Conservation (phyloP, 2,888 invertebrate genomes). For the Cataglyphis rosenhaueri region DNA sequence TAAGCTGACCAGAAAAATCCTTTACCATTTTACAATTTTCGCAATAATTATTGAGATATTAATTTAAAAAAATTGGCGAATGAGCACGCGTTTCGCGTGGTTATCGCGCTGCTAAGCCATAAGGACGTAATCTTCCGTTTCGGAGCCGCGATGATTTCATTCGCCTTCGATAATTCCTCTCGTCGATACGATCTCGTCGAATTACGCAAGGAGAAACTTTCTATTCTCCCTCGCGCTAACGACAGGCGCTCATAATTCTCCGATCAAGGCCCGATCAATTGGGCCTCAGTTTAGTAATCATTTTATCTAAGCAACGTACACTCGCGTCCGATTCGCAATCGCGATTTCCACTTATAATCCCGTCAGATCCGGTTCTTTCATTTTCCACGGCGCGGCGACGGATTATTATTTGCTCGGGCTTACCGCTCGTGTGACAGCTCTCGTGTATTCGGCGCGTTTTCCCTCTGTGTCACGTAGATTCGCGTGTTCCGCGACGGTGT, state of each 20-base stretch:
- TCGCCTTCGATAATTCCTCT: conserved; percentile 28
- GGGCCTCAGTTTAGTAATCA: conserved; percentile 11
- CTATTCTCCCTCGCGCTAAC: conserved; percentile 20
- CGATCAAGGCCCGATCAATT: conserved; percentile 7
- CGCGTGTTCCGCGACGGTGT: conserved; percentile 33
- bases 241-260: conserved; percentile 26
- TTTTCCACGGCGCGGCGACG: conserved; percentile 13
- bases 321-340: conserved; percentile 34
- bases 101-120: too few relatives aligned
- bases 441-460: conserved; percentile 18
- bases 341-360: conserved; percentile 39
- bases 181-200: conserved; percentile 25
- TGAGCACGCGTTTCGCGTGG: too few relatives aligned
- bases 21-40: too few relatives aligned
- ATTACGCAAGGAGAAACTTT: conserved; percentile 48
- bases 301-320: background rate
- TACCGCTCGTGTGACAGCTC: conserved; percentile 11
- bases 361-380: conserved; percentile 9
- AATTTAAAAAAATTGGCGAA: too few relatives aligned
- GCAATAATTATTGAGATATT: too few relatives aligned
- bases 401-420: conserved; percentile 16
- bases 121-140: background rate
- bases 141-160: conserved; percentile 33
- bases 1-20: too few relatives aligned
- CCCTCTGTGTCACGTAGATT: conserved; percentile 21